phyloP scores from a whole-genome alignment of 2,113 vertebrate species.

The Rhagologus leucostigma region DNA sequence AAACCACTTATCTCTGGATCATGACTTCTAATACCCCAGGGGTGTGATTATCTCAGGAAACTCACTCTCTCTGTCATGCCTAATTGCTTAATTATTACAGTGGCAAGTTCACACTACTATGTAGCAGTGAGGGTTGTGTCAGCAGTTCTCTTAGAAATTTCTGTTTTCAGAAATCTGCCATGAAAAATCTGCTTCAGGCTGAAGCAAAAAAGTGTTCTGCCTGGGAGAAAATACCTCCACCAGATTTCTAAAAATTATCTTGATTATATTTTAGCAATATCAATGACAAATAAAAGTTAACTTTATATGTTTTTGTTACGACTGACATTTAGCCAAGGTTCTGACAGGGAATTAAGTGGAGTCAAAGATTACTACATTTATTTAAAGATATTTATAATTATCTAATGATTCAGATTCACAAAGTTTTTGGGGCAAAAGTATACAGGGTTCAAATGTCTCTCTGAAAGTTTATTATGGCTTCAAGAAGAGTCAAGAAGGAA shows the following conservation, averaged over 20 bases:
- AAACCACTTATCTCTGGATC: slow-evolving; percentile 77
- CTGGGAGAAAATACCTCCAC: background rate
- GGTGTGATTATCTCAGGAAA: slow-evolving; percentile 77
- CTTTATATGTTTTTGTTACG: background rate
- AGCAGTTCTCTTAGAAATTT: slow-evolving; percentile 62
- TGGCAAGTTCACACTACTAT: slow-evolving; percentile 45
- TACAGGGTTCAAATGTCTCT: background rate
- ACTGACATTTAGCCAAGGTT: background rate
- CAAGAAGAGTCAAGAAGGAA: background rate
- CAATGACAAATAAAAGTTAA: background rate
- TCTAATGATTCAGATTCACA: background rate
- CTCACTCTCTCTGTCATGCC: slow-evolving; percentile 67
- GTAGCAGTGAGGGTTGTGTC: slow-evolving; percentile 52
- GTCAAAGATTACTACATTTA: background rate
- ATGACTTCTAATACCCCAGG: slow-evolving; percentile 69
- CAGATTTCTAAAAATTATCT: slow-evolving; percentile 7
- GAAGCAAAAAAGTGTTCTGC: slow-evolving; percentile 2
- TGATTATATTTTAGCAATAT: slow-evolving; percentile 10
- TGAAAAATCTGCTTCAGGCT: slow-evolving; percentile 21
- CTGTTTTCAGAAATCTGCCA: slow-evolving; percentile 38
- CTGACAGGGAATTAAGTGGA: background rate
- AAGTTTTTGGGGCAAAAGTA: background rate
- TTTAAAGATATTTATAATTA: background rate
- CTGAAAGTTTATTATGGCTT: background rate
- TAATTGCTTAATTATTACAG: slow-evolving; percentile 82